Percentiles rank a stretch among this genome's conserved stretches.
These are phyloP conservation scores for Emydoidea blandingii DNA, from an alignment of 2,797 vertebrate genomes.

Conservation along the genomic window DNA sequence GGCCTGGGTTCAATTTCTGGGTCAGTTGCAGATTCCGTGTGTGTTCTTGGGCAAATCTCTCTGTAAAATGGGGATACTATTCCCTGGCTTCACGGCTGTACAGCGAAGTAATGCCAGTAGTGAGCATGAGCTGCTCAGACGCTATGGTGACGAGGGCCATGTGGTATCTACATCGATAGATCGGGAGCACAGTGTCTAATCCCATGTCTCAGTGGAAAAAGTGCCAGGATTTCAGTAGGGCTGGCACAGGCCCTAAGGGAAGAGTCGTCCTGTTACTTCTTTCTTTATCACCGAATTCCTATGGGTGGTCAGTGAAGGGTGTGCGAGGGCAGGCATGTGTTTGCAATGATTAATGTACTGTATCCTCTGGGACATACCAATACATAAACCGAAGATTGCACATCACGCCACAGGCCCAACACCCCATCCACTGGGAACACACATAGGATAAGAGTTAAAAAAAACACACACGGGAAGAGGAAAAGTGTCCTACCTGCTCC, in stretches of 20 bases:
- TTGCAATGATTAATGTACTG: neutral
- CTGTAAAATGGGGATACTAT: neutral
- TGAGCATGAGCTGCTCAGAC: neutral
- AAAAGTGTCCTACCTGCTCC: neutral
- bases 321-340: neutral
- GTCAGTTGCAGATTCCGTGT: neutral
- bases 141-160: neutral
- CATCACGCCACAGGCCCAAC: neutral
- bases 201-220: neutral
- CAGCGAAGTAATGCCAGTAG: neutral
- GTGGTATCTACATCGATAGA: constrained; percentile 1
- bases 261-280: neutral
- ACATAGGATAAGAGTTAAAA: neutral
- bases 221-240: neutral
- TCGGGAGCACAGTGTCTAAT: neutral
- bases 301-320: neutral
- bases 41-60: neutral
- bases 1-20: neutral
- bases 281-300: neutral
- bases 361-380: neutral
- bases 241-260: neutral
- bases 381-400: neutral
- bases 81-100: neutral
- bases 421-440: neutral
- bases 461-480: neutral